phyloP scores from a whole-genome alignment of 1,140 invertebrate species.

The Mya arenaria region DNA sequence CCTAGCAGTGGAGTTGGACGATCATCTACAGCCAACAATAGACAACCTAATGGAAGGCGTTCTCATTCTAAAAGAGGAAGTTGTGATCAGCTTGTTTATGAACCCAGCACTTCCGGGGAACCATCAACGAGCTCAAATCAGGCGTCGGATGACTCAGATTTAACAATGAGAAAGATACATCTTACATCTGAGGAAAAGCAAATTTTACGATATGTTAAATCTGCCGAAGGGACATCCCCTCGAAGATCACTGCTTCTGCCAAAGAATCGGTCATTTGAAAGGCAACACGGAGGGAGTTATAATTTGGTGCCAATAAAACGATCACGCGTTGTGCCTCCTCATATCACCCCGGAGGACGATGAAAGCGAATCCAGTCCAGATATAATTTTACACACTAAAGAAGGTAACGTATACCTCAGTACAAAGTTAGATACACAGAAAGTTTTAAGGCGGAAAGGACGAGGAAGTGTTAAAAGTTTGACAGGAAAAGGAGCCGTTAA shows the following conservation, averaged over 20 bases:
- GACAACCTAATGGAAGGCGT: slow-evolving; percentile 64
- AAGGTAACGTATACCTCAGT: slow-evolving; percentile 39
- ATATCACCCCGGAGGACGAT: not conserved
- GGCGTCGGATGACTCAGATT: slow-evolving; percentile 46
- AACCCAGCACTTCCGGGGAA: slow-evolving; percentile 54
- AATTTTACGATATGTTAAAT: slow-evolving; percentile 45
- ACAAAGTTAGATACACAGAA: slow-evolving; percentile 30
- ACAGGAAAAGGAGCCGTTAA: not conserved
- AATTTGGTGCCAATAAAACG: too few species aligned
- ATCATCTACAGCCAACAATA: slow-evolving; percentile 57
- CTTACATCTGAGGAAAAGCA: not conserved
- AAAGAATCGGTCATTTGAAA: too few species aligned
- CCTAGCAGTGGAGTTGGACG: slow-evolving; percentile 67
- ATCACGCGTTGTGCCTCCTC: too few species aligned
- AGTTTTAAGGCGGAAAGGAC: not conserved
- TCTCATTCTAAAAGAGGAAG: slow-evolving; percentile 63
- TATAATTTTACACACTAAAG: slow-evolving; percentile 53
- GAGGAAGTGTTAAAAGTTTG: not conserved
- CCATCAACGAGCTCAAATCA: slow-evolving; percentile 54
- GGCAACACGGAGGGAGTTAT: too few species aligned
- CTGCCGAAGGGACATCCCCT: not conserved
- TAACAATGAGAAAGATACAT: not conserved
- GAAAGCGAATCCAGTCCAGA: slow-evolving; percentile 18
- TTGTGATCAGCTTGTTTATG: slow-evolving; percentile 61
- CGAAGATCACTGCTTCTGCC: not conserved